Evolutionary conservation across 2,888 invertebrate genomes (phyloP), one percentile per base, ranked within the genome.

Genomic region (Gibbula magus): DNA sequence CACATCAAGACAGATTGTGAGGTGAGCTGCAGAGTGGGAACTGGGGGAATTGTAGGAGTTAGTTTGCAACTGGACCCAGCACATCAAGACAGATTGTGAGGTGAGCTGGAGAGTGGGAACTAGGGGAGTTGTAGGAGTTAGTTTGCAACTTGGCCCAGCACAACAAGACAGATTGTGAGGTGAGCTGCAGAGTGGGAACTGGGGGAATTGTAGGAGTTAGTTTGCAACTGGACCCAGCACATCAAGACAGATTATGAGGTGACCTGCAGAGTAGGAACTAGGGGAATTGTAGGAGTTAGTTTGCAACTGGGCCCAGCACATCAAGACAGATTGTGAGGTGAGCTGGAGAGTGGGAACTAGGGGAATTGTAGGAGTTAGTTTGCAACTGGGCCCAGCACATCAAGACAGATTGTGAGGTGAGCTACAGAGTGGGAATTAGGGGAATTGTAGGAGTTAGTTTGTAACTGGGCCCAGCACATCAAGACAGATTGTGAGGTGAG

Each of bases 1-100:
- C 98, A 98, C 90, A 98, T 98, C 84, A 96, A 96, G 87, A 93
- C 93, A 0, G 94, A 94, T 66, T 97, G 97, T 91, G 93, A 94
- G 90, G 94, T 95, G 85, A 87, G 86, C 0, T 2, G 52, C 35
- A n/a, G 13, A n/a, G 7, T 56, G 22, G 54, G 8, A n/a, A 10
- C 4, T 8, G n/a, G 1, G 25, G 56, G 7, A 8, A 8, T 7
- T 4, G 3, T 56, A n/a, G 1, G 1, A 8, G 7, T 7, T 1
- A 25, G 7, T 4, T n/a, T 1, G n/a, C 76, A 92, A 94, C 7
- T 97, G 97, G 91, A 93, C 95, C 1, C 93, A 94, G 45, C 98
- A 98, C 90, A 98, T 98, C 84, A 96, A 96, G 87, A 93, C 93
- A 0, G 94, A 94, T 66, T 97, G 97, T 91, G 93, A 94, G 90